Conservation (phyloP, 2,797 vertebrate species). For the Arctocebus calabarensis region DNA sequence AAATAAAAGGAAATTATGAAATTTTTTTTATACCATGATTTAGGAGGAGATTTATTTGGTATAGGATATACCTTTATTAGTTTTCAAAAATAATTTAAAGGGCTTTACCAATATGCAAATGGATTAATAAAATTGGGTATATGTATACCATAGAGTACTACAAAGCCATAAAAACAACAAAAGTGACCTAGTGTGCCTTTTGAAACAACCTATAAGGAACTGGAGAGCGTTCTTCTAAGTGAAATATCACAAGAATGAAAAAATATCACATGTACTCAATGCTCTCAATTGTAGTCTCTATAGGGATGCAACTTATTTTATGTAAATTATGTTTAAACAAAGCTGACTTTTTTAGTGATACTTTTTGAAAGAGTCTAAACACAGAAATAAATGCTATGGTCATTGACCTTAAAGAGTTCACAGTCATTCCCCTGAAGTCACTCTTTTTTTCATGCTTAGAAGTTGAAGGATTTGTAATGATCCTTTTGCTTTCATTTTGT, state of each 20-base stretch:
- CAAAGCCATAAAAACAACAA: no score
- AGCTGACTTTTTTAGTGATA: background rate
- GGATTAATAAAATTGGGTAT: no score
- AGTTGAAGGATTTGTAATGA: background rate
- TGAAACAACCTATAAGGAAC: no score
- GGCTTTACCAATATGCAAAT: no score
- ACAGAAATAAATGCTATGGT: background rate
- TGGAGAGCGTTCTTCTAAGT: no score
- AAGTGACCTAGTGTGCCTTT: no score
- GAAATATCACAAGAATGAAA: no score
- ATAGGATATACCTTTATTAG: background rate
- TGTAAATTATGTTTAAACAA: constrained; percentile 26
- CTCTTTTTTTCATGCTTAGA: background rate
- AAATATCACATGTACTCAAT: background rate
- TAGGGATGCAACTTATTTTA: background rate
- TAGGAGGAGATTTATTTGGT: background rate
- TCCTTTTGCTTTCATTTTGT: constrained; percentile 1
- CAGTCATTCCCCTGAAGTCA: background rate
- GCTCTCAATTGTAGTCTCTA: background rate
- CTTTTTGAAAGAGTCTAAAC: background rate
- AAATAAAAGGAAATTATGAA: no score
- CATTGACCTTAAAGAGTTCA: background rate
- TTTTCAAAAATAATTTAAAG: no score
- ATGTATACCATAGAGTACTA: no score
- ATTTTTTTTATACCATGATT: background rate